These are phyloP conservation scores for Mimumesa dahlbomi DNA, from an alignment of 2,888 invertebrate species.

Conservation along the genomic window DNA sequence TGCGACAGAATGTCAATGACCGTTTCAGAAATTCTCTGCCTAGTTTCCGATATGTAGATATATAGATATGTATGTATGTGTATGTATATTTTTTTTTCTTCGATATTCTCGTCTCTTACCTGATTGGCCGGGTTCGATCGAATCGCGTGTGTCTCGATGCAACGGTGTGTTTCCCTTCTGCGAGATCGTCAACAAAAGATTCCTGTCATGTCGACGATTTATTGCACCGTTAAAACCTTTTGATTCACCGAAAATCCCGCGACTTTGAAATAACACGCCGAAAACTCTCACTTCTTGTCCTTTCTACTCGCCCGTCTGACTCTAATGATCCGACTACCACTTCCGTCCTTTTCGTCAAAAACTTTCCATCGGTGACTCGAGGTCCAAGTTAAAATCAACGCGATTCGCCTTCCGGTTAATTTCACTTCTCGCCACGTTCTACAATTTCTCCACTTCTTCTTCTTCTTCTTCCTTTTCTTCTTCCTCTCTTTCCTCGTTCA, in stretches of 20 bases:
- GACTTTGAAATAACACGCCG: neutral
- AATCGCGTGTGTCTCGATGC: slow-evolving; percentile 9
- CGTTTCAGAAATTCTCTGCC: neutral
- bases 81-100: too few species aligned
- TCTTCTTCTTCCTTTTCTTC: neutral
- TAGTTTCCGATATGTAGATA: neutral
- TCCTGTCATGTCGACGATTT: slow-evolving; percentile 37
- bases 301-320: neutral
- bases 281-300: slow-evolving; percentile 22
- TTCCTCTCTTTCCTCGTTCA: too few species aligned
- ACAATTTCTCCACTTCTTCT: slow-evolving; percentile 6
- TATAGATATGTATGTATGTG: too few species aligned
- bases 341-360: neutral
- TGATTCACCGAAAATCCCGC: slow-evolving; percentile 18
- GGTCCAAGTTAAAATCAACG: neutral
- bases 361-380: slow-evolving; percentile 1
- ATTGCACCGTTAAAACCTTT: slow-evolving; percentile 24
- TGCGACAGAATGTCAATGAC: neutral
- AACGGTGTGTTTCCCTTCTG: slow-evolving; percentile 17
- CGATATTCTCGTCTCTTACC: slow-evolving; percentile 31
- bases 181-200: slow-evolving; percentile 32
- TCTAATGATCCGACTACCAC: slow-evolving; percentile 28
- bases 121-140: slow-evolving; percentile 39
- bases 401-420: slow-evolving; percentile 17
- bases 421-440: slow-evolving; percentile 7